phyloP scores from a whole-genome alignment of 2,888 invertebrate species.

The Bombylius discolor region DNA sequence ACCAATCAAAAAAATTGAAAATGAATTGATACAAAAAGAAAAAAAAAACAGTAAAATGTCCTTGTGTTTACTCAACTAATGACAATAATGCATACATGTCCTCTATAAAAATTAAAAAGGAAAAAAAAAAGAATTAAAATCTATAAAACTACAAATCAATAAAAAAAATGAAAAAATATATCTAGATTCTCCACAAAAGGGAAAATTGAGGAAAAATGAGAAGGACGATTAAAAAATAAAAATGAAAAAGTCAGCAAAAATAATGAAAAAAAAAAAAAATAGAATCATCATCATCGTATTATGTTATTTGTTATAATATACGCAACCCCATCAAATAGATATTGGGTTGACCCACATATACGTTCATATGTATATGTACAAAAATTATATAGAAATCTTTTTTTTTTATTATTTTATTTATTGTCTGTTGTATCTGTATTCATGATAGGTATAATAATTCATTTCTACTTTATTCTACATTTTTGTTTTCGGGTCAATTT shows the following conservation, averaged over 20 bases:
- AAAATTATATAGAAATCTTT: too few species aligned
- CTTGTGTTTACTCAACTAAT: background rate
- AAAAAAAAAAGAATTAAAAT: background rate
- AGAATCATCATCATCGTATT: background rate
- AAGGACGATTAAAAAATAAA: background rate
- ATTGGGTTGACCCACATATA: too few species aligned
- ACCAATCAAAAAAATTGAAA: background rate
- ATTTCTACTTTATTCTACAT: too few species aligned
- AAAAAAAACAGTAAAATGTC: background rate
- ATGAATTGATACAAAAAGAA: background rate
- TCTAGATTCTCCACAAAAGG: too few species aligned
- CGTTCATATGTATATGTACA: too few species aligned
- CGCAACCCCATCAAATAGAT: too few species aligned
- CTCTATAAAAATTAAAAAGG: background rate
- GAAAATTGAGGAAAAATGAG: too few species aligned
- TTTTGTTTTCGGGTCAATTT: too few species aligned
- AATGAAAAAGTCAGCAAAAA: background rate
- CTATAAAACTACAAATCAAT: background rate
- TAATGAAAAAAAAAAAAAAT: background rate
- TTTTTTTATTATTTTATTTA: too few species aligned
- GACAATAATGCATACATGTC: background rate
- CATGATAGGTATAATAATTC: too few species aligned
- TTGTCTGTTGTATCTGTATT: too few species aligned
- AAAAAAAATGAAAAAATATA: background rate
- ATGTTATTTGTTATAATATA: too few species aligned